Evolutionary conservation across 2,797 vertebrate species (phyloP), one percentile per base, ranked within the genome.

Genomic region (Epinephelus awoara): DNA sequence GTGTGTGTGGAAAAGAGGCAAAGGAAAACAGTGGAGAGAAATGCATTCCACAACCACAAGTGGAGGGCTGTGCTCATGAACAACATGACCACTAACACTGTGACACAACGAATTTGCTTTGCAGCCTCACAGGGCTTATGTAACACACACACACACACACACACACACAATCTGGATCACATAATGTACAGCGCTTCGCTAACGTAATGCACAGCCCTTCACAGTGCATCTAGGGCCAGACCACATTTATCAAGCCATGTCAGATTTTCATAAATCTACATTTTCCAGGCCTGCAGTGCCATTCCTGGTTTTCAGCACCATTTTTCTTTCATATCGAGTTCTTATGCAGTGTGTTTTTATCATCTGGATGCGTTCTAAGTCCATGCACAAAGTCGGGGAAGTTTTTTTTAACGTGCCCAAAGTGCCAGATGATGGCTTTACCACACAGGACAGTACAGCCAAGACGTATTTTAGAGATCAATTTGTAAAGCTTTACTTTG

Each of bases 31-130:
- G 66, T 50, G 55, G n/a, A 50, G 61, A 79, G 52, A 87, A 86
- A 84, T 69, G 82, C 72, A 90, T 89, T 89, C 73, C 80, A 86
- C 76, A 79, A 86, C 89, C 89, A 63, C 87, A 92, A 92, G 77
- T 49, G 73, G 66, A 89, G 72, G 54, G 64, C 73, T 88, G 89
- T 38, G 84, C 88, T 89, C 79, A 9, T 2, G 81, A 78, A 76
- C 83, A 84, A 92, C 86, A 90, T 64, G 80, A 91, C 88, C 87
- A 58, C 89, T 83, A 86, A 91, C 83, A 27, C 79, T 82, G 83
- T 86, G 91, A 90, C 91, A 89, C 86, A 82, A 87, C 57, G 25
- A 40, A 83, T 92, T 93, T 87, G 71, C 72, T 90, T 82, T 61
- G 65, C 67, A 75, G 65, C 76, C 72, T 74, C 52, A 5, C 67